Percentiles rank a stretch among this genome's conserved stretches.
These are phyloP conservation scores for Amblyjoppa fuscipennis DNA, from an alignment of 2,888 invertebrate genomes.

Conservation along the genomic window DNA sequence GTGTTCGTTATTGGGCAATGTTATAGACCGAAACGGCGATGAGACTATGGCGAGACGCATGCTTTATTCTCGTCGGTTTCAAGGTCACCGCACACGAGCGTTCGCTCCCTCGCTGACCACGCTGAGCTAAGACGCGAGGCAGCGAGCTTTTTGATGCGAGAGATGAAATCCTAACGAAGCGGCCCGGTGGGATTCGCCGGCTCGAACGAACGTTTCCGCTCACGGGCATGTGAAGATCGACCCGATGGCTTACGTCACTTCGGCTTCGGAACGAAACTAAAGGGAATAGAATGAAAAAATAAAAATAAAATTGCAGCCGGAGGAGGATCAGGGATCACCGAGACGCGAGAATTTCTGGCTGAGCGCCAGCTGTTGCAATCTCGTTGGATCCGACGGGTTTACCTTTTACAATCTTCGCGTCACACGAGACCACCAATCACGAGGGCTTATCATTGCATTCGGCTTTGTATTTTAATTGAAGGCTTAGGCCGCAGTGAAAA, in stretches of 20 bases:
- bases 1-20: neutral
- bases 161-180: conserved; percentile 5
- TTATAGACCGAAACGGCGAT: neutral
- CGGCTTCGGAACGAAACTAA: neutral
- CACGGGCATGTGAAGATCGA: neutral
- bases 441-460: too few species aligned
- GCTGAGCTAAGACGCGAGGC: neutral
- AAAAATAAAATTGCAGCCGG: neutral
- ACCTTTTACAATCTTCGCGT: conserved; percentile 2
- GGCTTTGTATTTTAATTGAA: too few species aligned
- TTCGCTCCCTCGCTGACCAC: neutral
- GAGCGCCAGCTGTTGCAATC: conserved; percentile 16
- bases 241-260: neutral
- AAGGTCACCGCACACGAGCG: conserved; percentile 18
- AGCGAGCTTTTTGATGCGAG: conserved; percentile 1
- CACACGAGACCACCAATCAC: neutral
- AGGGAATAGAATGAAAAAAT: neutral
- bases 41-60: neutral
- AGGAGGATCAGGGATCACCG: neutral
- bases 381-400: conserved; percentile 4
- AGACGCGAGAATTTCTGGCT: conserved; percentile 18
- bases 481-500: too few species aligned
- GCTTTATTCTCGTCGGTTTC: conserved; percentile 11
- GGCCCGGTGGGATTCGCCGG: neutral
- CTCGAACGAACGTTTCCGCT: neutral